phyloP scores from a whole-genome alignment of 2,888 invertebrate genomes.

The Spisula subtruncata region DNA sequence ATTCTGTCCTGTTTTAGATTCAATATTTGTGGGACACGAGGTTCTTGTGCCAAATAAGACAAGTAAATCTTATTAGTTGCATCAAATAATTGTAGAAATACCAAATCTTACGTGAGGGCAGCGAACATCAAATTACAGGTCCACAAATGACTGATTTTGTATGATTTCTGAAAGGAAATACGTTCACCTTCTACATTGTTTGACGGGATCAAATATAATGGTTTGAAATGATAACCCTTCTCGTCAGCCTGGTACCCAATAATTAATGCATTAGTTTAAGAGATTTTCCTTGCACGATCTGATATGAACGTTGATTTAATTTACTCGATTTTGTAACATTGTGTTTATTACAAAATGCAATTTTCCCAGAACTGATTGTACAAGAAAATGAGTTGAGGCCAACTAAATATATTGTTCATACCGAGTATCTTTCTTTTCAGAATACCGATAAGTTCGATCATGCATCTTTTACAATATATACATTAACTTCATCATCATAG shows the following conservation, averaged over 20 bases:
- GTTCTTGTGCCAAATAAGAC: neutral
- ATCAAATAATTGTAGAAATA: neutral
- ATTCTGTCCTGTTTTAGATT: neutral
- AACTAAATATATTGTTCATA: no score
- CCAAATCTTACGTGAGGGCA: neutral
- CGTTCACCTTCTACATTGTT: neutral
- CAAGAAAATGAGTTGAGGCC: neutral
- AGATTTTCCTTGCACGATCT: neutral
- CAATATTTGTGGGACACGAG: neutral
- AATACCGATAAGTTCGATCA: no score
- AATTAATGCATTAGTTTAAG: neutral
- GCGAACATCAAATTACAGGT: neutral
- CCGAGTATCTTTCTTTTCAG: no score
- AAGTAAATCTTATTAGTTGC: neutral
- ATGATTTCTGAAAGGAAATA: neutral
- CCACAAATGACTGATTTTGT: neutral
- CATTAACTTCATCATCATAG: no score
- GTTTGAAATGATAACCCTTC: neutral
- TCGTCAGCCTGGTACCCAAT: neutral
- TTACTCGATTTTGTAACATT: neutral
- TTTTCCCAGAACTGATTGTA: neutral
- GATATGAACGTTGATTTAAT: neutral
- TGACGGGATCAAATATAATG: neutral
- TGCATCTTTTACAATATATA: no score
- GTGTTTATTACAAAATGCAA: neutral